These are phyloP conservation scores for Eulithis prunata DNA, from an alignment of 2,888 invertebrate species.

Conservation along the genomic window DNA sequence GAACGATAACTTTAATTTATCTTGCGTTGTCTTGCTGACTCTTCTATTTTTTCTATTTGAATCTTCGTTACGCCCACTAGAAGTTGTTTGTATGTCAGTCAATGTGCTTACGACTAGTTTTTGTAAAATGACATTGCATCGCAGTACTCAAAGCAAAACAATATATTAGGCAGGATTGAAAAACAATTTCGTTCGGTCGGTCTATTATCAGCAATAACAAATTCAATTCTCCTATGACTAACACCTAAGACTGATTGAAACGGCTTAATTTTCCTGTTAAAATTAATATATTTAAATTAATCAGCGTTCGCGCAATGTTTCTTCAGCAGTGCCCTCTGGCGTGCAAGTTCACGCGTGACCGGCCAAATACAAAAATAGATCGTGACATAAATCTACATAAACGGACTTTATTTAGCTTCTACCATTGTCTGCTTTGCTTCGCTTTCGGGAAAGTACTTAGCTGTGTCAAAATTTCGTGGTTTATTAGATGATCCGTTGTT, in stretches of 20 bases:
- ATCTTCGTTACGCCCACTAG: conserved; percentile 28
- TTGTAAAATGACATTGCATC: conserved; percentile 15
- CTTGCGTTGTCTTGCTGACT: conserved; percentile 7
- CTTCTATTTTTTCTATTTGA: conserved; percentile 22
- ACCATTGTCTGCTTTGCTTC: conserved; percentile 57
- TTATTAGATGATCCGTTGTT: conserved; percentile 19
- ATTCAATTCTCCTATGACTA: conserved; percentile 33
- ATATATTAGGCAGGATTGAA: neutral
- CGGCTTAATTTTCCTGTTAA: conserved; percentile 50
- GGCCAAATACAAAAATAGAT: conserved; percentile 70
- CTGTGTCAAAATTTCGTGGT: conserved; percentile 9
- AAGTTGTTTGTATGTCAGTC: conserved; percentile 25
- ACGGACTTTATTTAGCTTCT: conserved; percentile 68
- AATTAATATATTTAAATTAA: conserved; percentile 43
- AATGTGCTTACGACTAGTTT: conserved; percentile 30
- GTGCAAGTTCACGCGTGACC: conserved; percentile 69
- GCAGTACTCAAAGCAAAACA: neutral
- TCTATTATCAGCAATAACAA: conserved; percentile 30
- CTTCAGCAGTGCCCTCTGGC: conserved; percentile 55
- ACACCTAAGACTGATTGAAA: conserved; percentile 32
- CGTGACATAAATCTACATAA: conserved; percentile 81
- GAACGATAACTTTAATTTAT: conserved; percentile 9
- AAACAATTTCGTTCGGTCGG: conserved; percentile 2
- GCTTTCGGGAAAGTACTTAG: conserved; percentile 23
- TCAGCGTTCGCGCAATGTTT: conserved; percentile 50